phyloP scores from a whole-genome alignment of 2,113 vertebrate genomes.

The Centropus bengalensis region DNA sequence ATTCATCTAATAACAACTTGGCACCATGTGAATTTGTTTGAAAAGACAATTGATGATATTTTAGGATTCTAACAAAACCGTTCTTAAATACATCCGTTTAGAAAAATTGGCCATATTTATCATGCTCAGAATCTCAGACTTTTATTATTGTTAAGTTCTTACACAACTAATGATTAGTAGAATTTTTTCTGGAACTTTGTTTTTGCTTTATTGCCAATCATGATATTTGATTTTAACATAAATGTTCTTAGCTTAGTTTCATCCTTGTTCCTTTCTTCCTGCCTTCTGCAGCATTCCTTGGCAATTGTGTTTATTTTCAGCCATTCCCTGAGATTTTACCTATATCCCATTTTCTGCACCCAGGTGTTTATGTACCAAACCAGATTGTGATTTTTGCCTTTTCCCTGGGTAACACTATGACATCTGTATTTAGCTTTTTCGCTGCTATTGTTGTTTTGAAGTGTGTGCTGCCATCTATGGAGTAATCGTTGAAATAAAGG shows the following conservation, averaged over 20 bases:
- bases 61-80: background rate
- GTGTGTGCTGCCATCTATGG: constrained; percentile 53
- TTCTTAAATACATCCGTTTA: background rate
- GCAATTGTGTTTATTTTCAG: background rate
- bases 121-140: background rate
- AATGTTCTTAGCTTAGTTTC: background rate
- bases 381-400: background rate
- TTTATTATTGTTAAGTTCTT: background rate
- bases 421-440: constrained; percentile 15
- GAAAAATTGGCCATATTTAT: constrained; percentile 9
- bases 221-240: background rate
- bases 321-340: background rate
- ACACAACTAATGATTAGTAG: background rate
- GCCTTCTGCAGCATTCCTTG: background rate
- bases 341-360: background rate
- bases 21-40: background rate
- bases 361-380: constrained; percentile 5
- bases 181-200: constrained; percentile 34
- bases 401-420: background rate
- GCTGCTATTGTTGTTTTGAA: background rate
- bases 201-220: background rate
- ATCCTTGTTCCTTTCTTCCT: background rate
- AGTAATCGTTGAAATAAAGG: background rate
- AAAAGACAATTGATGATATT: constrained; percentile 19
- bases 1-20: background rate